Evolutionary conservation across 2,888 invertebrate species (phyloP), one percentile per base, ranked within the genome.

Genomic region (Pollenia labialis): DNA sequence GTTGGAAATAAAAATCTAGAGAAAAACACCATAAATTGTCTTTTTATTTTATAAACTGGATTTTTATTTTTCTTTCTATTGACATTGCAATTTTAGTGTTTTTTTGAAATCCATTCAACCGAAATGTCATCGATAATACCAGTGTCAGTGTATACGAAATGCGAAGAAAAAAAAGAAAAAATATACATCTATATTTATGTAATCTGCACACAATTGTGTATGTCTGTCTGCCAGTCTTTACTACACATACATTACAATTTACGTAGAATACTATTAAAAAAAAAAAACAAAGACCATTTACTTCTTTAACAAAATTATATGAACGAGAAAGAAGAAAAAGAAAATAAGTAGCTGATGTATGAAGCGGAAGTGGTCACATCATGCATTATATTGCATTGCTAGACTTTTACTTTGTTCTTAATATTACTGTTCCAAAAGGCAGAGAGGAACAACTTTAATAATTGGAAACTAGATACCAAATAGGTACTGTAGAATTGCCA

Each of bases 61-160:
- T 32, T 66, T 71, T 71, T 64, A 46, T 58, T 52, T 7, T 18
- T 12, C 40, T 44, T 46, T 46, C n/a, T 64, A 66, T 58, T 74
- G 48, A 40, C 44, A 81, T 54, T 64, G 54, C 72, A 82, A 79
- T 68, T 80, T 86, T 72, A 86, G 80, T 83, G 66, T 81, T 81
- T 32, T 32, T 32, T 81, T 62, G 40, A 86, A 83, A 87, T 66
- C 81, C 84, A 87, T 84, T 84, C 84, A 84, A 81, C 64, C 81
- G 77, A 84, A 87, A 83, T 72, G 84, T 84, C 83, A 81, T 87
- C 84, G 87, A 87, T 84, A 87, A 84, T 80, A 48, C 75, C 56
- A 69, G 44, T 85, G 71, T 76, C 68, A 81, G 56, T 62, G 42
- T 66, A 58, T 72, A 12, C n/a, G 44, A 76, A 71, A 71, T 71